Evolutionary conservation across 2,888 invertebrate species (phyloP).

Genomic region (Oithona nana): DNA sequence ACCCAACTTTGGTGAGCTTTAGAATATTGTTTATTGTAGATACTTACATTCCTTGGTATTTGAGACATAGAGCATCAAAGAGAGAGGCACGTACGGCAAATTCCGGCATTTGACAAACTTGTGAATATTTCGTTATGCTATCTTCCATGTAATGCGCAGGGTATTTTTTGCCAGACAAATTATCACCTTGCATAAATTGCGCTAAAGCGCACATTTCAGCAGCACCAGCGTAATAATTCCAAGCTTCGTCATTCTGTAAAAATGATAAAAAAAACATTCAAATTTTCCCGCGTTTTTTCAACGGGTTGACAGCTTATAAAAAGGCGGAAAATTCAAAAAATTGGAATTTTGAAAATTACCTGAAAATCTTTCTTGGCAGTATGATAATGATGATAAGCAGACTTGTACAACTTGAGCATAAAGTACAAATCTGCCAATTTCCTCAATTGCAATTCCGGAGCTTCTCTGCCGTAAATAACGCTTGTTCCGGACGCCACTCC

Average conservation of each 20-base stretch:
- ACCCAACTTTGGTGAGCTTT: too few relatives aligned
- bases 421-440: conserved; percentile 16
- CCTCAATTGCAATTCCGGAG: conserved; percentile 13
- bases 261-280: neutral
- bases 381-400: conserved; percentile 9
- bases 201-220: conserved; percentile 15
- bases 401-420: conserved; percentile 15
- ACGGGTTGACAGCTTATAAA: neutral
- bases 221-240: conserved; percentile 16
- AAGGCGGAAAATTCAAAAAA: too few relatives aligned
- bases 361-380: conserved; percentile 16
- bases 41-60: conserved; percentile 14
- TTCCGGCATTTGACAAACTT: conserved; percentile 16
- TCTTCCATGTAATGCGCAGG: conserved; percentile 17
- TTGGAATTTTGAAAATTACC: neutral
- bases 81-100: conserved; percentile 16
- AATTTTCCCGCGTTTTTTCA: neutral
- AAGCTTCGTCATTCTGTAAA: conserved; percentile 15
- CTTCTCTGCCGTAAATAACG: conserved; percentile 12
- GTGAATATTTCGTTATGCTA: conserved; percentile 9
- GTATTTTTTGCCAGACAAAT: conserved; percentile 4
- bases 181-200: conserved; percentile 9
- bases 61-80: conserved; percentile 15
- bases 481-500: neutral
- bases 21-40: too few relatives aligned